Evolutionary conservation across 2,113 vertebrate species (phyloP), one percentile per base, ranked within the genome.

Genomic region (Loxodonta africana): DNA sequence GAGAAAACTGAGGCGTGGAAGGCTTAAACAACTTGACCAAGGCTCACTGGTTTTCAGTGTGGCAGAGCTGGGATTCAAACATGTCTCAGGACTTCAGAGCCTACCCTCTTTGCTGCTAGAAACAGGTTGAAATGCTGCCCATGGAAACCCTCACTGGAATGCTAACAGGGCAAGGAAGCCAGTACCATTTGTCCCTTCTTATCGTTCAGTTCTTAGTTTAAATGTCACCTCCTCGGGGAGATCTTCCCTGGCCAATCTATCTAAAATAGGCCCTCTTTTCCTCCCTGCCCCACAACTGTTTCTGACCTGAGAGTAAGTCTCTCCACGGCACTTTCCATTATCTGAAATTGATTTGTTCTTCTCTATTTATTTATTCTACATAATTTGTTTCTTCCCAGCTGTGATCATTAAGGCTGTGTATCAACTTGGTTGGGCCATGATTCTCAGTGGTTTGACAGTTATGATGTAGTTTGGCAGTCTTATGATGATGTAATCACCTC

Each of bases 201-300:
- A 71, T 63, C 82, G 7, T 84, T 81, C n/a, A 78, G 37, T 90
- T 92, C 80, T 94, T 51, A 90, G 90, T n/a, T 95, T 96, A 91
- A 92, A 90, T 83, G 67, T 88, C 77, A 33, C 46, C 73, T 67
- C 15, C n/a, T 78, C 12, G 30, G 57, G 88, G 88, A 94, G 71
- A 26, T 48, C 46, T 51, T 90, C 28, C 8, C 37, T 74, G 65
- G 51, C 73, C n/a, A 37, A 37, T 28, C 21, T 15, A 57, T 88
- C 84, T 90, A 80, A 86, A 88, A 76, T 60, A 82, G 71, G 28
- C 17, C 63, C n/a, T 73, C 53, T 57, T 28, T 5, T 33, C 21
- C 77, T 71, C 28, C 2, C 28, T 11, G n/a, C 4, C 20, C 2
- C 0, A 6, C 30, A 51, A 41, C 23, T 60, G 14, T 37, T 5